These are phyloP conservation scores for Columba livia DNA, from an alignment of 2,113 vertebrate genomes.

Conservation along the genomic window DNA sequence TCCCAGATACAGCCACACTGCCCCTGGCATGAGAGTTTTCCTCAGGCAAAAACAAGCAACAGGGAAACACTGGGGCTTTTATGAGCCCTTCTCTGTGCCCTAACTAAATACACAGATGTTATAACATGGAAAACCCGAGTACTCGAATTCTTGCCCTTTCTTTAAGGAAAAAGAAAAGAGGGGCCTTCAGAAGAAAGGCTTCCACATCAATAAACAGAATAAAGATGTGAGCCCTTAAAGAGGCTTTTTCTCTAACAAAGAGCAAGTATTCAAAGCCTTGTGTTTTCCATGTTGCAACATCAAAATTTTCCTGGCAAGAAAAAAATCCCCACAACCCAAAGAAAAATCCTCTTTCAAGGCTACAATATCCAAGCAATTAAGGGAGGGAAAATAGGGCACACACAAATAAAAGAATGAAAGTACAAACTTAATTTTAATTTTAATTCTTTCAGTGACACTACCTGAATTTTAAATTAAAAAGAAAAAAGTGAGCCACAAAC, in stretches of 20 bases:
- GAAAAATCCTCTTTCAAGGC: constrained; percentile 6
- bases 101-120: constrained; percentile 55
- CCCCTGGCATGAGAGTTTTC: not conserved
- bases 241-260: constrained; percentile 40
- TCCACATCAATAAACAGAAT: constrained; percentile 29
- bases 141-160: constrained; percentile 47
- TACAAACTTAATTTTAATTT: constrained; percentile 30
- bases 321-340: constrained; percentile 1
- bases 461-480: not conserved
- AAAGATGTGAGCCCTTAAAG: constrained; percentile 14
- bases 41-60: not conserved
- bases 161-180: not conserved
- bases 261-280: constrained; percentile 50
- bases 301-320: constrained; percentile 67
- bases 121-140: constrained; percentile 26
- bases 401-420: not conserved
- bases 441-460: not conserved
- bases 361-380: constrained; percentile 44
- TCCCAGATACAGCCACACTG: not conserved
- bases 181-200: constrained; percentile 6
- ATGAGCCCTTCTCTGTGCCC: not conserved
- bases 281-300: constrained; percentile 53
- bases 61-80: constrained; percentile 22
- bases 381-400: not conserved
- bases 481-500: not conserved